Evolutionary conservation across 1,140 invertebrate genomes (phyloP), one percentile per base, ranked within the genome.

Genomic region (Coboldia fuscipes): DNA sequence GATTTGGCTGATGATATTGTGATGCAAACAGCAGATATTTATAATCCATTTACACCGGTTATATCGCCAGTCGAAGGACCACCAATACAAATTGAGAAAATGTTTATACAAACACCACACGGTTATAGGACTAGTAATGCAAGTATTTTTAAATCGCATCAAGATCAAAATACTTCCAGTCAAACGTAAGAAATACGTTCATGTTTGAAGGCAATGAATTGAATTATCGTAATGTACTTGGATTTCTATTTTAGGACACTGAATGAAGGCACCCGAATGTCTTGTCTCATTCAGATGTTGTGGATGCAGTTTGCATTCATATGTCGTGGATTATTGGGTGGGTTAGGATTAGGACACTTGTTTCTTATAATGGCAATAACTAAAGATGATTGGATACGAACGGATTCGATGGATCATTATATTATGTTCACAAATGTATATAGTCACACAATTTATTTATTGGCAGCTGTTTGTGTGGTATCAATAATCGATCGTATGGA

Each of bases 11-110:
- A 54, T 33, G 52, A 55, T 41, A 55, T 55, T 30, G 42, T 51
- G 21, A 50, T 51, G 16, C 42, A 40, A 8, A 48, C 54, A 22
- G 51, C 48, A 29, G 52, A 55, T 41, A 55, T 55, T 42, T 55
- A 55, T 41, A 55, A 55, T 45, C 52, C 52, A 40, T 55, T 55
- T 41, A 55, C 52, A 38, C 52, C 52, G 35, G 51, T 55, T 31
- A 48, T 55, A 37, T 55, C 52, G 33, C 52, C 52, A 41, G 53
- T 48, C 13, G 52, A 54, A 34, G 52, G 52, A 44, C 45, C 47
- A 41, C 47, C 48, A 41, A 45, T 51, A 37, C 48, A 49, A 37
- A 51, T 55, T 40, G 51, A 54, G 35, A 54, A 54, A 46, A 54
- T 55, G 48, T 55, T 55, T 39, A 43, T 55, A 38, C 52, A 55